Evolutionary conservation across 1,140 invertebrate genomes (phyloP).

Genomic region (Orchesella cincta): DNA sequence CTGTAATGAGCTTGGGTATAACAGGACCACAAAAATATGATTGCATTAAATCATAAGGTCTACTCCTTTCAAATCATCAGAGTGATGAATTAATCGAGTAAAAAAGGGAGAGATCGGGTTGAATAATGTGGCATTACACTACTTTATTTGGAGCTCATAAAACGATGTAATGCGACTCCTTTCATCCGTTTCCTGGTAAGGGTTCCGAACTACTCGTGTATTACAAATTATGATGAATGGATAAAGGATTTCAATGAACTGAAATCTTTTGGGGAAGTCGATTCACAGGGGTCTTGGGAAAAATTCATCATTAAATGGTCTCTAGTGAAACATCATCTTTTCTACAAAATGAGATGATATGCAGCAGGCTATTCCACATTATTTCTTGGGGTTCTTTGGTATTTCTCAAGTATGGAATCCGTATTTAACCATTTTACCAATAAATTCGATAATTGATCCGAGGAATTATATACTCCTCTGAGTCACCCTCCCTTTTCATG

Average conservation of each 20-base stretch:
- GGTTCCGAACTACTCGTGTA: neutral
- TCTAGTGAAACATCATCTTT: conserved; percentile 1
- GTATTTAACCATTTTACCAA: neutral
- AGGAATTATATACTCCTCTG: neutral
- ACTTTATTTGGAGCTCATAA: neutral
- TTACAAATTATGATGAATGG: neutral
- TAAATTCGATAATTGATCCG: conserved; percentile 12
- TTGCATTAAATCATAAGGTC: too few species aligned
- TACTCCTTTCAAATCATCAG: neutral
- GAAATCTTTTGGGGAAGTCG: neutral
- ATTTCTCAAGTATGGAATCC: neutral
- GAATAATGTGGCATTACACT: conserved; percentile 1
- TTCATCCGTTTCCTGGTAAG: conserved; percentile 23
- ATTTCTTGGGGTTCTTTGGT: too few species aligned
- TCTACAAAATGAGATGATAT: too few species aligned
- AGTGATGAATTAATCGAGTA: conserved; percentile 26
- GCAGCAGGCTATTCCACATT: too few species aligned
- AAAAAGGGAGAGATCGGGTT: conserved; percentile 1
- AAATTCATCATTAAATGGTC: conserved; percentile 12
- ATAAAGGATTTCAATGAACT: neutral
- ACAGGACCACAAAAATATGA: too few species aligned
- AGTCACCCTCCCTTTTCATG: conserved; percentile 7
- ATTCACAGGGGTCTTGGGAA: neutral
- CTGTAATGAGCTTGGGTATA: too few species aligned
- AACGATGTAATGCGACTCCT: conserved; percentile 6